A percentile compares a stretch with the other conserved stretches of the same genome.
Conservation (phyloP, 2,113 vertebrate species). For the Alexandromys fortis region DNA sequence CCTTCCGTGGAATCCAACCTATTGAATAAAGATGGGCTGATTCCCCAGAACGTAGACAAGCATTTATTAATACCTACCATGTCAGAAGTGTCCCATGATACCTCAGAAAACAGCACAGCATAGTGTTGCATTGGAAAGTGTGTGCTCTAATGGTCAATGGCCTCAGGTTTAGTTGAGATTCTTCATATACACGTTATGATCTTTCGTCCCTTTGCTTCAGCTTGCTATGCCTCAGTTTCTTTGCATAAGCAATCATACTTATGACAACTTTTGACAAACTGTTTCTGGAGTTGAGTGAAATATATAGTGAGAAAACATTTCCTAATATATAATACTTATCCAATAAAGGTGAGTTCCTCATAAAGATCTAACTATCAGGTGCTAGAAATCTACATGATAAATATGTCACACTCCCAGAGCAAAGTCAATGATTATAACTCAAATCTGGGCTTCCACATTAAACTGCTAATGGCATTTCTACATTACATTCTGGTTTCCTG, state of each 20-base stretch:
- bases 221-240: background rate
- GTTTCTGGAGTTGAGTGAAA: constrained; percentile 35
- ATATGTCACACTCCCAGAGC: background rate
- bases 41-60: background rate
- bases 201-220: background rate
- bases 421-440: constrained; percentile 27
- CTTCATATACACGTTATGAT: background rate
- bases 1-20: background rate
- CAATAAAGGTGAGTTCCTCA: background rate
- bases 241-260: background rate
- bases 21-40: background rate
- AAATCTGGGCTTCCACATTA: constrained; percentile 16
- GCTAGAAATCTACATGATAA: background rate
- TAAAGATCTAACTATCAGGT: background rate
- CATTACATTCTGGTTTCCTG: background rate
- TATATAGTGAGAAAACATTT: background rate
- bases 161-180: background rate
- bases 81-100: background rate
- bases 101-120: background rate
- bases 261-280: background rate
- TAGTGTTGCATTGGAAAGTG: background rate
- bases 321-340: background rate
- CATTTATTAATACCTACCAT: background rate
- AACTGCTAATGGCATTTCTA: background rate
- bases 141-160: background rate